phyloP scores from a whole-genome alignment of 2,888 invertebrate species.

The Cephus sareptanus region DNA sequence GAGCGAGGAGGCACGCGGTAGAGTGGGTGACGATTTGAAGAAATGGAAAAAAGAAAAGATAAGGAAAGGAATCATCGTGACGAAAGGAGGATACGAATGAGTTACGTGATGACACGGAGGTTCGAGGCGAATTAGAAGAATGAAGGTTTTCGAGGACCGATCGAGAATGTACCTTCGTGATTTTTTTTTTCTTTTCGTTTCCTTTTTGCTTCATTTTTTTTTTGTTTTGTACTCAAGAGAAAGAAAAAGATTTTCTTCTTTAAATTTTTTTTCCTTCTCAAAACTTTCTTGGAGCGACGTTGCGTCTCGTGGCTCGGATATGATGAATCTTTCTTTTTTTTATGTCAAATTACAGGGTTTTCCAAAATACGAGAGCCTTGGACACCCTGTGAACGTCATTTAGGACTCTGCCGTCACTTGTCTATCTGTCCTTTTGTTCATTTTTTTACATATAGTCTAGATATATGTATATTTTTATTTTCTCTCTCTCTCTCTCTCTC shows the following conservation, averaged over 20 bases:
- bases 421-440: constrained; percentile 15
- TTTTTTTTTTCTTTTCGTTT: too few species aligned
- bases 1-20: too few species aligned
- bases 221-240: neutral
- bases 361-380: constrained; percentile 63
- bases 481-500: neutral
- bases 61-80: too few species aligned
- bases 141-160: too few species aligned
- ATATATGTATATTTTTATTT: constrained; percentile 24
- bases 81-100: too few species aligned
- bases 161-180: too few species aligned
- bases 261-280: constrained; percentile 28
- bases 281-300: constrained; percentile 41
- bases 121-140: too few species aligned
- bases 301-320: constrained; percentile 71
- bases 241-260: constrained; percentile 15
- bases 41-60: too few species aligned
- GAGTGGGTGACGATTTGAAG: too few species aligned
- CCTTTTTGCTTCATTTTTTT: neutral
- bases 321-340: constrained; percentile 66
- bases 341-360: constrained; percentile 69
- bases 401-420: constrained; percentile 29
- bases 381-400: constrained; percentile 40
- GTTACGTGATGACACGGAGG: too few species aligned
- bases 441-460: too few species aligned